These are phyloP conservation scores for Trissonchulus sp. DNA, from an alignment of 2,888 invertebrate species.

Conservation along the genomic window DNA sequence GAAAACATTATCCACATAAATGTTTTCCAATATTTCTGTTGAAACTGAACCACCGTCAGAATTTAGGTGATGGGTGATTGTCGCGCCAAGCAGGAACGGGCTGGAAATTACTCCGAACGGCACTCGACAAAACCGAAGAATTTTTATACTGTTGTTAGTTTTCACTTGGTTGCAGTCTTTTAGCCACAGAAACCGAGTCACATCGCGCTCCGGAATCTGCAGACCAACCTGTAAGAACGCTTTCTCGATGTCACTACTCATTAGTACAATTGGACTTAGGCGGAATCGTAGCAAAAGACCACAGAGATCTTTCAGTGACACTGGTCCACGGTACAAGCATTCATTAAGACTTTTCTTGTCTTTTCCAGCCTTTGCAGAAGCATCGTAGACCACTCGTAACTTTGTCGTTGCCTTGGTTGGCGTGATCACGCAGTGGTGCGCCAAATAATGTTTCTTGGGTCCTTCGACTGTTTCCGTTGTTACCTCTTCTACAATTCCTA, in stretches of 20 bases:
- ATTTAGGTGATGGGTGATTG: slow-evolving; percentile 22
- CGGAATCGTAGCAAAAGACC: slow-evolving; percentile 33
- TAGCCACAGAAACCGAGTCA: slow-evolving; percentile 36
- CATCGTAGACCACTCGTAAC: slow-evolving; percentile 41
- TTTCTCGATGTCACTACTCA: too few species aligned
- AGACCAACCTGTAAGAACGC: slow-evolving; percentile 33
- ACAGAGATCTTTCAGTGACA: slow-evolving; percentile 29
- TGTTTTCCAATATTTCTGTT: slow-evolving; percentile 28
- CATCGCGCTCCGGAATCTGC: slow-evolving; percentile 34
- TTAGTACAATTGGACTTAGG: slow-evolving; percentile 30
- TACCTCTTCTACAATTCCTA: slow-evolving; percentile 29
- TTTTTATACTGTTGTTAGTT: neutral
- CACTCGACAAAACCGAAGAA: neutral
- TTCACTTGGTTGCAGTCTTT: neutral
- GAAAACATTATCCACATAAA: slow-evolving; percentile 37
- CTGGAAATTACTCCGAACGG: slow-evolving; percentile 20
- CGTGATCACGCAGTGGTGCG: slow-evolving; percentile 34
- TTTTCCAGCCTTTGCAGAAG: slow-evolving; percentile 26
- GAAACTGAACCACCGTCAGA: neutral
- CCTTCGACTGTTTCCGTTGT: neutral
- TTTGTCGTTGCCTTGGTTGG: slow-evolving; percentile 37
- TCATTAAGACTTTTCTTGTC: slow-evolving; percentile 35
- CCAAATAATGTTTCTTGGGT: slow-evolving; percentile 32
- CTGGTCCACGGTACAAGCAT: slow-evolving; percentile 34
- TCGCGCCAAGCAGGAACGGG: slow-evolving; percentile 16